A percentile compares a stretch with the other conserved stretches of the same genome.
Conservation (phyloP, 2,113 vertebrate genomes). For the Rallus limicola region DNA sequence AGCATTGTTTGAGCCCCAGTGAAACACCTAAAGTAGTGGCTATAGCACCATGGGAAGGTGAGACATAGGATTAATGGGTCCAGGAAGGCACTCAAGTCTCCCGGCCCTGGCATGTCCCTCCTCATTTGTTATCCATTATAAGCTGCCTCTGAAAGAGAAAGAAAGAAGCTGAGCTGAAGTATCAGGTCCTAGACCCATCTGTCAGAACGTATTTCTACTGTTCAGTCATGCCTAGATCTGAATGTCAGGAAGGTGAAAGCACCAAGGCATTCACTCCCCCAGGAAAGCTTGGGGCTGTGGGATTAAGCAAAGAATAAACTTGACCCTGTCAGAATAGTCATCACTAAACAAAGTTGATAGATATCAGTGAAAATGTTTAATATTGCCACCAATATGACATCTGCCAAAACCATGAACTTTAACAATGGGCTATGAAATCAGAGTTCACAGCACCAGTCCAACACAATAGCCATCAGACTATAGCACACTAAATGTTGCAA, state of each 20-base stretch:
- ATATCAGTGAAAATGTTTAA: neutral
- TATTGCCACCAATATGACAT: neutral
- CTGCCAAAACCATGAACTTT: neutral
- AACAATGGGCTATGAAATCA: neutral
- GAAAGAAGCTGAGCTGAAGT: neutral
- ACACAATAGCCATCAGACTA: neutral
- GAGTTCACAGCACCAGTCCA: neutral
- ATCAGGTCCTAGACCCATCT: neutral
- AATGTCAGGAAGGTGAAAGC: neutral
- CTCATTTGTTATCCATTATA: neutral
- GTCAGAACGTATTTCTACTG: neutral
- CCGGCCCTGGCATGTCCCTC: neutral
- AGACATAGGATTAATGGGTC: neutral
- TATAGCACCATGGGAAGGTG: fast-evolving
- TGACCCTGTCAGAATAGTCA: neutral
- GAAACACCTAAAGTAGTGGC: neutral
- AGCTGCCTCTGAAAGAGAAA: neutral
- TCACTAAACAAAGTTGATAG: neutral
- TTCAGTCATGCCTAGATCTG: neutral
- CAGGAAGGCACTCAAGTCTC: neutral
- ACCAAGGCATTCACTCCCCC: neutral
- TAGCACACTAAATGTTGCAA: neutral
- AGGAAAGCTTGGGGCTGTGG: neutral
- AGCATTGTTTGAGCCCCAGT: fast-evolving
- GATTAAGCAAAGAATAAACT: neutral